Conservation (phyloP, 2,113 vertebrate genomes). For the Neotoma lepida region DNA sequence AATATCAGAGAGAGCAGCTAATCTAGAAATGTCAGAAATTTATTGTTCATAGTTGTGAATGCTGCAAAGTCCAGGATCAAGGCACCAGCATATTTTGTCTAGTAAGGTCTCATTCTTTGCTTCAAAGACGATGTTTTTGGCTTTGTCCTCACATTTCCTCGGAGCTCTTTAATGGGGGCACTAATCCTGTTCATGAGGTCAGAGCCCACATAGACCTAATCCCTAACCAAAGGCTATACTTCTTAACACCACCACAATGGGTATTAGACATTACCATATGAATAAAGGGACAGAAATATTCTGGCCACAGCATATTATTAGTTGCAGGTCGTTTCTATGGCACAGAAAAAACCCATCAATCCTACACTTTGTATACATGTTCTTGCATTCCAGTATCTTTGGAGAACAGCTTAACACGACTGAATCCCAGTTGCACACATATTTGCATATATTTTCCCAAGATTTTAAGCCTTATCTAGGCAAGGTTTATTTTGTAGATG, state of each 20-base stretch:
- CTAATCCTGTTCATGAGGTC: background rate
- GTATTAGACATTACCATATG: background rate
- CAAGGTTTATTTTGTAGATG: background rate
- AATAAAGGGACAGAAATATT: background rate
- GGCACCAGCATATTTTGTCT: background rate
- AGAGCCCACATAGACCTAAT: background rate
- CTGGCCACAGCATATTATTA: background rate
- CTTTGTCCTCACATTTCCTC: background rate
- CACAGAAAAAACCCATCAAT: conserved; percentile 14
- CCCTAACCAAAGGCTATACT: background rate
- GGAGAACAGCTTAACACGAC: background rate
- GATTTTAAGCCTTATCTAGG: conserved; percentile 1
- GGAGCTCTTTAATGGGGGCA: background rate
- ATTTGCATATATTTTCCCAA: conserved; percentile 23
- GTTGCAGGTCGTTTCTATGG: conserved; percentile 15
- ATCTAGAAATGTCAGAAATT: background rate
- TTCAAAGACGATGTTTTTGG: background rate
- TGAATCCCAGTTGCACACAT: no score
- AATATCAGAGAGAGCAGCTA: background rate
- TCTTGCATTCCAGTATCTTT: conserved; percentile 4
- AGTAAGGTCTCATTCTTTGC: background rate
- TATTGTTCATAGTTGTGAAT: background rate
- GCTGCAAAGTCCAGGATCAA: background rate
- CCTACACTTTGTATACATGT: conserved; percentile 11
- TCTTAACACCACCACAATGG: background rate